Base-by-base conservation (phyloP, 1,140 invertebrate genomes). In the Drosophila repletoides region DNA sequence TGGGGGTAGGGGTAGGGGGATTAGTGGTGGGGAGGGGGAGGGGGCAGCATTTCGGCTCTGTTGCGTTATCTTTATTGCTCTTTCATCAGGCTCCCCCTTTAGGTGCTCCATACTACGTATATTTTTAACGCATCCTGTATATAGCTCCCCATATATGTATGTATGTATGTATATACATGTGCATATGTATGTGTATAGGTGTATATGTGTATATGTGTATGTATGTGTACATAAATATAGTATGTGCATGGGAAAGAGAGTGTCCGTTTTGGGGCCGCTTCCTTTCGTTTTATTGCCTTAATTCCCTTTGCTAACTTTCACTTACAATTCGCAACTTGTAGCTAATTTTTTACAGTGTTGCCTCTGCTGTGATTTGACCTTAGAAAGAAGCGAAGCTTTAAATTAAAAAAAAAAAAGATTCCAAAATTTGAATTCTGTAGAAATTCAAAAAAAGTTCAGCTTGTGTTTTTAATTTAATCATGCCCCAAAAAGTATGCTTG, bases 1-100 rank as follows among this genome's bases (percentile, higher is more conserved):
- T n/a, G n/a, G n/a, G n/a, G n/a, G n/a, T n/a, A n/a, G n/a, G n/a
- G n/a, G 43, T 51, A 49, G 34, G 45, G 33, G 33, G 10, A n/a
- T 19, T 15, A 29, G 15, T 9, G 36, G 15, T 31, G 10, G 22
- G 56, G 22, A 7, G 10, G 12, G 10, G 6, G 38, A 6, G 6
- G 40, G 15, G n/a, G 43, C 17, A 59, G 55, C 61, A 49, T 83
- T 77, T 83, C 61, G 77, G 72, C 77, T 83, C 9, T 36, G 15
- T 36, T 68, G 43, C 55, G 73, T 79, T 83, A 83, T 83, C 77
- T 83, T 83, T 83, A 84, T 79, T 63, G 72, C 64, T 34, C 67
- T 43, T 73, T 61, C 70, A 59, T 67, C 46, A 26, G 38, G 58
- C 68, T 81, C 67, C 14, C 52, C 59, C 74, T 68, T 53, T 66